Base-by-base conservation (phyloP, 1,140 invertebrate genomes). In the Ostrea denselamellosa region DNA sequence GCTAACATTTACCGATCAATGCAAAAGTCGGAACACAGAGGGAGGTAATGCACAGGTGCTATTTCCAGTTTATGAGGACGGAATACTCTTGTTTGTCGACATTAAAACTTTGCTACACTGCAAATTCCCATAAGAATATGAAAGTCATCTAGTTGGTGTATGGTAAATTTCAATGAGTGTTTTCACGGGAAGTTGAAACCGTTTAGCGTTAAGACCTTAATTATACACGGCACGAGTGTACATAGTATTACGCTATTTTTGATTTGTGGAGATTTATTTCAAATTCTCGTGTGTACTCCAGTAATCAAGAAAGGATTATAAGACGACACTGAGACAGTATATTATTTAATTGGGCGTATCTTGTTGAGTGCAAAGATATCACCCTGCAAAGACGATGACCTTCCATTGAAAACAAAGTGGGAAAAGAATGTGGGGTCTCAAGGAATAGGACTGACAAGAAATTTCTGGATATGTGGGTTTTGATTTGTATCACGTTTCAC, bases 341-440 rank as follows among this genome's bases (percentile, higher is more conserved):
- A 77, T 77, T 77, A 77, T 77, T 77, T 77, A 77, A 77, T 77
- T 77, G 68, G 68, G 68, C 25, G 68, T 77, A 77, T 77, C 68
- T 8, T 10, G 68, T 77, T 77, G 58, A 34, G 68, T 77, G 68
- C 68, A 77, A 77, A 77, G 22, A 77, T 77, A 77, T 77, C 68
- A 9, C 68, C 25, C 22, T 28, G 68, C 68, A 77, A 77, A 77
- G 68, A 77, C 28, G 68, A 77, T 34, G 68, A 25, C 2, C 25
- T 14, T 77, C 25, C 10, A 34, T 77, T 77, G 22, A 77, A 77
- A 77, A 28, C 25, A 34, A 8, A 25, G 22, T 28, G 28, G 28
- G 28, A 25, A 25, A 77, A 77, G 58, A 77, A 28, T 77, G 68
- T 77, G 68, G 56, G 68, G 68, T 77, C 68, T 77, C 68, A 14